Percentiles rank a stretch among this genome's conserved stretches.
Evolutionary conservation across 1,140 invertebrate species (phyloP).

Genomic region (Hesperophylax magnus): DNA sequence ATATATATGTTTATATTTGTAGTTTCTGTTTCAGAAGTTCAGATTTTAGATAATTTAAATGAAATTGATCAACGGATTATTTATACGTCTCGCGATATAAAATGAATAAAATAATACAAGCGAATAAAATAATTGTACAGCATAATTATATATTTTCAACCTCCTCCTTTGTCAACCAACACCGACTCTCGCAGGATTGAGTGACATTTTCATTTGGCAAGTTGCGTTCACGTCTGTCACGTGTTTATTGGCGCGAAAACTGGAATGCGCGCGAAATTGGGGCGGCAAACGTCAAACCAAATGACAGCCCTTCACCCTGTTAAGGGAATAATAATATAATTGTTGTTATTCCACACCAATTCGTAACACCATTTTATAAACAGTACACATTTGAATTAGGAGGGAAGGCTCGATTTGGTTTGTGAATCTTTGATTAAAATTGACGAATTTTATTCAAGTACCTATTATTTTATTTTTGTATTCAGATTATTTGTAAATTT

Average conservation of each 20-base stretch:
- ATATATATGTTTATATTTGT: too few species aligned
- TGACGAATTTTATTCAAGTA: not conserved
- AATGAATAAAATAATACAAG: too few species aligned
- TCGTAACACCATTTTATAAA: not conserved
- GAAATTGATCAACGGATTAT: too few species aligned
- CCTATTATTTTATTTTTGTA: too few species aligned
- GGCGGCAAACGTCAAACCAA: slow-evolving; percentile 45
- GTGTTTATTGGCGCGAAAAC: slow-evolving; percentile 45
- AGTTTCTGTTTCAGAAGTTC: too few species aligned
- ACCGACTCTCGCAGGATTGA: not conserved
- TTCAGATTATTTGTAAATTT: too few species aligned
- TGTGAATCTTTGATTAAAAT: not conserved
- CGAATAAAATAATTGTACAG: too few species aligned
- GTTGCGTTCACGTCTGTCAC: slow-evolving; percentile 48
- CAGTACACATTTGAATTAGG: too few species aligned
- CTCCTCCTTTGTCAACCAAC: not conserved
- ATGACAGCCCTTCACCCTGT: slow-evolving; percentile 12
- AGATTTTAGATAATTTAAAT: too few species aligned
- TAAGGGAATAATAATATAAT: not conserved
- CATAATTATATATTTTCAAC: too few species aligned
- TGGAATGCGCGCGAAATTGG: slow-evolving; percentile 42
- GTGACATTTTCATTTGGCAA: slow-evolving; percentile 57
- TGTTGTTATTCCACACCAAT: slow-evolving; percentile 7
- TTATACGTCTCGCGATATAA: too few species aligned
- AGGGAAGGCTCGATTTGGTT: not conserved